Conservation (phyloP, 1,140 invertebrate genomes). For the Euwallacea fornicatus region DNA sequence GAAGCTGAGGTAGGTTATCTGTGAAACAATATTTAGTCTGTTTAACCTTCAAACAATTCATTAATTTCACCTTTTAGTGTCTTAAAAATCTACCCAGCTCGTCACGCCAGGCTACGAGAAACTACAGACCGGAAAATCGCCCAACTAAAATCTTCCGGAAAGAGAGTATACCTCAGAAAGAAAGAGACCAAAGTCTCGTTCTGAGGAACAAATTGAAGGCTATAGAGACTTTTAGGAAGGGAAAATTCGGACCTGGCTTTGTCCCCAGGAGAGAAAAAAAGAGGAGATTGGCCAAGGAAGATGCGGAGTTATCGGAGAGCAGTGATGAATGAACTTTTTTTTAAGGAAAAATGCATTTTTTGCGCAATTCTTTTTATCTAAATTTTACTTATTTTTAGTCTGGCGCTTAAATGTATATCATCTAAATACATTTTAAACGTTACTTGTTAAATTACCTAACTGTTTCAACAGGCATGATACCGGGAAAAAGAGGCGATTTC, state of each 20-base stretch:
- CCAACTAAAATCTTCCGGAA: constrained; percentile 45
- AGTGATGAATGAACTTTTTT: constrained; percentile 54
- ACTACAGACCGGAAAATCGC: not conserved
- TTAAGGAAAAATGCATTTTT: no score
- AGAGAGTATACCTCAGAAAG: constrained; percentile 74
- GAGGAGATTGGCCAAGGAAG: constrained; percentile 57
- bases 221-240: constrained; percentile 72
- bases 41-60: no score
- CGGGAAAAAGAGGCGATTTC: no score
- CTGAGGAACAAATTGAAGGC: constrained; percentile 73
- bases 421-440: no score
- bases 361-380: no score
- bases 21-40: no score
- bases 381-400: no score
- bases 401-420: no score
- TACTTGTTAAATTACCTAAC: no score
- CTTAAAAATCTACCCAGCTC: not conserved
- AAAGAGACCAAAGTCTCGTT: constrained; percentile 65
- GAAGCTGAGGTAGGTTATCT: not conserved
- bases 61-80: no score
- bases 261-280: constrained; percentile 56
- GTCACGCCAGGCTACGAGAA: not conserved
- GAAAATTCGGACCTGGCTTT: constrained; percentile 61
- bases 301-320: constrained; percentile 69
- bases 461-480: no score